Conservation (phyloP, 2,797 vertebrate species). For the Mormyrus proboscirostris region DNA sequence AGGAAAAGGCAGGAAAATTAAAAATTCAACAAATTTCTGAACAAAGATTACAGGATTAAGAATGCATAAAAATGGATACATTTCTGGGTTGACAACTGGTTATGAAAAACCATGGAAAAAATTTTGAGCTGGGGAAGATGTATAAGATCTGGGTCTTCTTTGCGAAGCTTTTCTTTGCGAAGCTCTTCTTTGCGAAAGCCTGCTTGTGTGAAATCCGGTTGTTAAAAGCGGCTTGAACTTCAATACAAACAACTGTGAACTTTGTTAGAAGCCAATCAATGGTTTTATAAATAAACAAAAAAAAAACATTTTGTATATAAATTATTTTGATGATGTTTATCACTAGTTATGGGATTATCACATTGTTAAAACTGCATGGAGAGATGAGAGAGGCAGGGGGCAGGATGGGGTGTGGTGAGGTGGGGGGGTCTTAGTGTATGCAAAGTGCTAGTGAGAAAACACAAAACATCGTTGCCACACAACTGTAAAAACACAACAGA, state of each 20-base stretch:
- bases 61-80: background rate
- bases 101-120: background rate
- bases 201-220: background rate
- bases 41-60: background rate
- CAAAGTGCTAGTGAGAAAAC: background rate
- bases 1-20: background rate
- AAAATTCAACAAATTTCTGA: background rate
- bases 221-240: background rate
- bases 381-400: background rate
- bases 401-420: background rate
- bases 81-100: background rate
- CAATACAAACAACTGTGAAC: background rate
- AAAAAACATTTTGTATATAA: background rate
- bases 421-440: background rate
- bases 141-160: background rate
- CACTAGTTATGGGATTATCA: background rate
- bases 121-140: background rate
- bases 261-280: background rate
- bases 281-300: background rate
- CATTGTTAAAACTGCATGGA: background rate
- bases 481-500: background rate
- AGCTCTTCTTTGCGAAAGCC: background rate
- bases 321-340: background rate
- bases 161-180: background rate
- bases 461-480: background rate